These are phyloP conservation scores for Ichneumon xanthorius DNA, from an alignment of 2,888 invertebrate genomes.

Conservation along the genomic window DNA sequence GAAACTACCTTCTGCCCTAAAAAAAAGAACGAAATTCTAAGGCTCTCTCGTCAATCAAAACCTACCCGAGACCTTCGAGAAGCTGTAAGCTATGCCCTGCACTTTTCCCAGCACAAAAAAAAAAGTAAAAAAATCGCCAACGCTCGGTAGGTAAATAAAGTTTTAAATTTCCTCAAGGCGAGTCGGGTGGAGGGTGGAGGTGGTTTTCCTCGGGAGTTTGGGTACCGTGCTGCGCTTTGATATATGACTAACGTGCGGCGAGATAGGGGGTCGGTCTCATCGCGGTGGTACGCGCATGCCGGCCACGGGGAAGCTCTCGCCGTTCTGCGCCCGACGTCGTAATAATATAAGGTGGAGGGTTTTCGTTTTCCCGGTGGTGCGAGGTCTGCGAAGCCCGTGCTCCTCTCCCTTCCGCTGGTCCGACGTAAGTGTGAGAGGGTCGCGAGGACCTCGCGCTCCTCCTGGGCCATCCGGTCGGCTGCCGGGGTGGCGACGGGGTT, in stretches of 20 bases:
- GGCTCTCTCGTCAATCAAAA: background rate
- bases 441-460: background rate
- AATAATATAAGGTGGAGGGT: constrained; percentile 60
- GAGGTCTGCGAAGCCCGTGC: constrained; percentile 22
- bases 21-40: background rate
- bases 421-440: constrained; percentile 32
- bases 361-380: background rate
- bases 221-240: constrained; percentile 23
- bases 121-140: background rate
- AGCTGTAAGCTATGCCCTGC: background rate
- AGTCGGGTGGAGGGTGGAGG: background rate
- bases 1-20: no score
- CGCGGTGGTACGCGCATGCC: constrained; percentile 15
- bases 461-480: constrained; percentile 15
- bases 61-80: background rate
- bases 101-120: background rate
- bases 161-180: constrained; percentile 80
- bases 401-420: background rate
- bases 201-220: constrained; percentile 16
- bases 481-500: constrained; percentile 10
- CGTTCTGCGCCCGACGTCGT: constrained; percentile 56
- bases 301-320: constrained; percentile 48
- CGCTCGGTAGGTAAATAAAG: constrained; percentile 79
- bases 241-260: constrained; percentile 51
- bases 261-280: constrained; percentile 41